Conservation (phyloP, 1,140 invertebrate genomes). For the Trichoplusia ni region DNA sequence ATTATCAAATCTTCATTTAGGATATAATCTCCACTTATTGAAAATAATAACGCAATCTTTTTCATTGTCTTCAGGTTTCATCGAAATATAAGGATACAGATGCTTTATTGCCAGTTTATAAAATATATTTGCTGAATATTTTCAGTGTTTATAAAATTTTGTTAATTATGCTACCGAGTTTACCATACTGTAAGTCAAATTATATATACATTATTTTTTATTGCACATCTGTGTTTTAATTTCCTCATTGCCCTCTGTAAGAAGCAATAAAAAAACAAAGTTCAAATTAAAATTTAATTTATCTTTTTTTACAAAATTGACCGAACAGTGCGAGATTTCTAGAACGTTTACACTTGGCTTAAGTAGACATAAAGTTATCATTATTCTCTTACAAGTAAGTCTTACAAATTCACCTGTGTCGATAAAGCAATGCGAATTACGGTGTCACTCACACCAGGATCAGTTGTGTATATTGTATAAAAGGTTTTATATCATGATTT, state of each 20-base stretch:
- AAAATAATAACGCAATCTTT: not conserved
- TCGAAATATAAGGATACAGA: slow-evolving; percentile 59
- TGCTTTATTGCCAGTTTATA: slow-evolving; percentile 78
- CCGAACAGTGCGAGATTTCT: slow-evolving; percentile 82
- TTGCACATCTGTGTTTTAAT: slow-evolving; percentile 66
- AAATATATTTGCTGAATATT: slow-evolving; percentile 78
- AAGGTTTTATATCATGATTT: slow-evolving; percentile 72
- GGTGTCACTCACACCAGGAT: slow-evolving; percentile 50
- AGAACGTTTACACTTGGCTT: slow-evolving; percentile 81
- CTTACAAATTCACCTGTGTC: slow-evolving; percentile 79
- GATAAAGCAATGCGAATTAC: slow-evolving; percentile 69
- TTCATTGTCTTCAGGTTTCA: slow-evolving; percentile 55
- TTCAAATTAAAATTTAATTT: slow-evolving; percentile 79
- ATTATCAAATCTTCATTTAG: no score
- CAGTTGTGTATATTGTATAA: slow-evolving; percentile 71
- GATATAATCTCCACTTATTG: no score
- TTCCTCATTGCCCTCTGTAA: not conserved
- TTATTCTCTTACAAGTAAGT: slow-evolving; percentile 79
- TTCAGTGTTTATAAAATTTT: slow-evolving; percentile 79
- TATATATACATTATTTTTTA: slow-evolving; percentile 79
- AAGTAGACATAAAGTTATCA: slow-evolving; percentile 81
- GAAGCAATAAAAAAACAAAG: slow-evolving; percentile 49
- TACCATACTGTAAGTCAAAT: slow-evolving; percentile 78
- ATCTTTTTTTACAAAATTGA: slow-evolving; percentile 81
- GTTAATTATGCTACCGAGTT: slow-evolving; percentile 78